Conservation (phyloP, 2,113 vertebrate species). For the Pogona vitticeps region DNA sequence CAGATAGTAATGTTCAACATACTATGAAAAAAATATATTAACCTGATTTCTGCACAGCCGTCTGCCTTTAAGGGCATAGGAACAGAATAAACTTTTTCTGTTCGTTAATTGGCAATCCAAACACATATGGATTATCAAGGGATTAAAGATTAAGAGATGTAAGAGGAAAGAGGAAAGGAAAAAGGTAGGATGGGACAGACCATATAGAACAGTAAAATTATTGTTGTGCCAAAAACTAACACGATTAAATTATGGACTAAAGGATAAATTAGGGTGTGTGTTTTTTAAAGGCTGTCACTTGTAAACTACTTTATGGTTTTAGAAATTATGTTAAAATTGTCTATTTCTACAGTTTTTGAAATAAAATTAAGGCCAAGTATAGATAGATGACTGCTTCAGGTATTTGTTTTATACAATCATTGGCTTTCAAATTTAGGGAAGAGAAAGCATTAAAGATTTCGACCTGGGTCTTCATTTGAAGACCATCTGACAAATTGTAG, state of each 20-base stretch:
- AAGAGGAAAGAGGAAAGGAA: neutral
- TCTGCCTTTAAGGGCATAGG: neutral
- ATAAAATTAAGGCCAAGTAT: neutral
- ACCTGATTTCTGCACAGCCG: neutral
- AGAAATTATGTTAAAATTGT: neutral
- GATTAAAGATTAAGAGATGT: neutral
- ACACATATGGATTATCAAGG: no score
- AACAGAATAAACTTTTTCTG: neutral
- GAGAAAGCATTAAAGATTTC: constrained; percentile 57
- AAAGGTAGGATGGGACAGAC: neutral
- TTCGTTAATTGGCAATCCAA: neutral
- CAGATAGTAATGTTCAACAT: neutral
- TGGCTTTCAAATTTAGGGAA: no score
- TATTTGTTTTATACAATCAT: no score
- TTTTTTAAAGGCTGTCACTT: neutral
- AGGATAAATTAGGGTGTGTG: no score
- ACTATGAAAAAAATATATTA: neutral
- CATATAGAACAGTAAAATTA: neutral
- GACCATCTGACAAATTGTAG: constrained; percentile 79
- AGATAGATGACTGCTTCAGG: neutral
- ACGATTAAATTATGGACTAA: neutral
- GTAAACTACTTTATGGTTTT: neutral
- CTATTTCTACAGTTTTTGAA: neutral
- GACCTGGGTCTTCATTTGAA: constrained; percentile 75
- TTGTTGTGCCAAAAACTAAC: neutral